These are phyloP conservation scores for Hylaea fasciaria DNA, from an alignment of 2,888 invertebrate genomes.

Conservation along the genomic window DNA sequence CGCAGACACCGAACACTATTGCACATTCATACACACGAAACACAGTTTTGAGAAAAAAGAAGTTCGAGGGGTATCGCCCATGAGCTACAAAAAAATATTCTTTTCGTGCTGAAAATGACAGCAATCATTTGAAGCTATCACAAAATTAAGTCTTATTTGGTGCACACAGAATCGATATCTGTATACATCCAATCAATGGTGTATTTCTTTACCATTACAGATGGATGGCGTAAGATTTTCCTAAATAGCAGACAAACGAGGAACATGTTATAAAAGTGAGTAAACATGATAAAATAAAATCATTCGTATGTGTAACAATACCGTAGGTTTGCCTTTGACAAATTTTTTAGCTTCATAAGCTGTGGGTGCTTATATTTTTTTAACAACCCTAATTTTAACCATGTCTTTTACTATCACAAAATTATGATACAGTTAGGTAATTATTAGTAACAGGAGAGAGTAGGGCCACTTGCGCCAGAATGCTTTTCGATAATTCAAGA, in stretches of 20 bases:
- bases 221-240: not conserved
- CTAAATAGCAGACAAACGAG: not conserved
- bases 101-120: too few species aligned
- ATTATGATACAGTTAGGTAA: not conserved
- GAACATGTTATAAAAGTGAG: not conserved
- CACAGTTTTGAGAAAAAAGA: too few species aligned
- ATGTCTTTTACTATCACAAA: conserved; percentile 4
- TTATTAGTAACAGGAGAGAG: not conserved
- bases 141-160: too few species aligned
- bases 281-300: not conserved
- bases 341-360: conserved; percentile 5
- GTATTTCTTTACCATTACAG: not conserved
- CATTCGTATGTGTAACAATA: not conserved
- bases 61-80: too few species aligned
- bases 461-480: too few species aligned
- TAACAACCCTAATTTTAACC: not conserved
- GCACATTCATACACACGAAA: too few species aligned
- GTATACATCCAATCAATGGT: too few species aligned
- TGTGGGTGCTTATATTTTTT: not conserved
- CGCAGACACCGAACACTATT: too few species aligned
- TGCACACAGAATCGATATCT: too few species aligned
- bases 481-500: too few species aligned
- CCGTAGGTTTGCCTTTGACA: not conserved
- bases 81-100: too few species aligned
- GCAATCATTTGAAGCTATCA: too few species aligned